phyloP scores from a whole-genome alignment of 92 coral and sea anemone genomes.

The Actinostola sp. region DNA sequence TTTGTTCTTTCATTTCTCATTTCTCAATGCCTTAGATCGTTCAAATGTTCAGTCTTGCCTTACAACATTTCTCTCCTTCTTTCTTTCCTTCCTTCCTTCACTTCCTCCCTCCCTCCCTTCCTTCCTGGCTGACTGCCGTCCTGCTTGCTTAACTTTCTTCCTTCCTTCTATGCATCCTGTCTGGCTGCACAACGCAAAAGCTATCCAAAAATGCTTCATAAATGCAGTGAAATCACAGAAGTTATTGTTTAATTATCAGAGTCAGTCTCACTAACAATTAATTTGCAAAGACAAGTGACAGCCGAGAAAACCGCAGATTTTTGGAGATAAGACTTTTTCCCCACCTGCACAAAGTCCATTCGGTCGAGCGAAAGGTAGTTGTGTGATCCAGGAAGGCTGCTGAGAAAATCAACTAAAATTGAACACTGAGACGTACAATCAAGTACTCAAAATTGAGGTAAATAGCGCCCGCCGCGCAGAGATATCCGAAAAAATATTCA shows the following conservation, averaged over 20 bases:
- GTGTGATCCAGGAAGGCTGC: not conserved
- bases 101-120: slow-evolving; percentile 11
- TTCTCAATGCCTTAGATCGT: not conserved
- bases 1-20: not conserved
- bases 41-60: not conserved
- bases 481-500: too few relatives aligned
- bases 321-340: not conserved
- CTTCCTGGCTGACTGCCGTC: not conserved
- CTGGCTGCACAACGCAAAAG: too few relatives aligned
- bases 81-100: not conserved
- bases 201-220: too few relatives aligned
- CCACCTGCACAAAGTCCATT: slow-evolving; percentile 4
- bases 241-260: slow-evolving; percentile 6
- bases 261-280: slow-evolving; percentile 16
- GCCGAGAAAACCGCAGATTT: slow-evolving; percentile 15
- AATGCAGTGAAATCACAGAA: slow-evolving; percentile 12
- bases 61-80: not conserved
- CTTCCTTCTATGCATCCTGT: slow-evolving; percentile 6
- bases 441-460: not conserved
- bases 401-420: not conserved
- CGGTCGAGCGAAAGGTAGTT: not conserved
- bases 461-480: too few relatives aligned
- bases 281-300: slow-evolving; percentile 27
- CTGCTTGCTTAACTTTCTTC: slow-evolving; percentile 1
- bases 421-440: not conserved